phyloP scores from a whole-genome alignment of 2,888 invertebrate genomes.

The Uropetala carovei region DNA sequence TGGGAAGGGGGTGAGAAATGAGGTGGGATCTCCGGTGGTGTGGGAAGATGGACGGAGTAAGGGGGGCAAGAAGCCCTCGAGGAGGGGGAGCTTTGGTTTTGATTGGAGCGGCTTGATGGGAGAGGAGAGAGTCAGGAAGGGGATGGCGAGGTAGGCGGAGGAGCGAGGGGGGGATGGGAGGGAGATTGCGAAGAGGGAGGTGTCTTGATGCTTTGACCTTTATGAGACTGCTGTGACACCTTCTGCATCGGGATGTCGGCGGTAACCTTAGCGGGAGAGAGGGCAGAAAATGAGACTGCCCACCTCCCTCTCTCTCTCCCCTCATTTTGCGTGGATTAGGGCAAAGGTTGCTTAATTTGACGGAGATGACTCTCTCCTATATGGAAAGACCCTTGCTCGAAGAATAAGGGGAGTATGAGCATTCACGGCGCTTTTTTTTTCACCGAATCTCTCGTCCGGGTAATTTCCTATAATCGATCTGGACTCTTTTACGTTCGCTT shows the following conservation, averaged over 20 bases:
- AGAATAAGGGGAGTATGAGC: not conserved
- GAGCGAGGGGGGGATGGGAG: not conserved
- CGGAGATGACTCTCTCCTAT: not conserved
- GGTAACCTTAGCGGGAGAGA: slow-evolving; percentile 7
- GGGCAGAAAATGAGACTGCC: slow-evolving; percentile 34
- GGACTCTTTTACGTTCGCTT: no score
- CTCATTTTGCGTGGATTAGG: slow-evolving; percentile 25
- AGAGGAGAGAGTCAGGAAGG: not conserved
- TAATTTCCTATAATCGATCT: no score
- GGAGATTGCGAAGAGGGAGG: not conserved
- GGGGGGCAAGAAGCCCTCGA: no score
- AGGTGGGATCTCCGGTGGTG: slow-evolving; percentile 13
- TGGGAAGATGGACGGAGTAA: not conserved
- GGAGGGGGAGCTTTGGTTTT: not conserved
- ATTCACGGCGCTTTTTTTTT: no score
- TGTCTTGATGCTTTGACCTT: slow-evolving; percentile 1
- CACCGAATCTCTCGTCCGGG: no score
- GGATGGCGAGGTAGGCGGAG: not conserved
- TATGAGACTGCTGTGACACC: slow-evolving; percentile 26
- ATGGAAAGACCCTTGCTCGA: not conserved
- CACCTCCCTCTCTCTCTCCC: slow-evolving; percentile 19
- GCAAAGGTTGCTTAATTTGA: slow-evolving; percentile 53
- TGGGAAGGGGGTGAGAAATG: not conserved
- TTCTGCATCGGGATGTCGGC: slow-evolving; percentile 38
- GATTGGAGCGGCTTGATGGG: not conserved